A percentile compares a stretch with the other conserved stretches of the same genome.
Evolutionary conservation across 2,113 vertebrate genomes (phyloP).

Genomic region (Grallaria varia): DNA sequence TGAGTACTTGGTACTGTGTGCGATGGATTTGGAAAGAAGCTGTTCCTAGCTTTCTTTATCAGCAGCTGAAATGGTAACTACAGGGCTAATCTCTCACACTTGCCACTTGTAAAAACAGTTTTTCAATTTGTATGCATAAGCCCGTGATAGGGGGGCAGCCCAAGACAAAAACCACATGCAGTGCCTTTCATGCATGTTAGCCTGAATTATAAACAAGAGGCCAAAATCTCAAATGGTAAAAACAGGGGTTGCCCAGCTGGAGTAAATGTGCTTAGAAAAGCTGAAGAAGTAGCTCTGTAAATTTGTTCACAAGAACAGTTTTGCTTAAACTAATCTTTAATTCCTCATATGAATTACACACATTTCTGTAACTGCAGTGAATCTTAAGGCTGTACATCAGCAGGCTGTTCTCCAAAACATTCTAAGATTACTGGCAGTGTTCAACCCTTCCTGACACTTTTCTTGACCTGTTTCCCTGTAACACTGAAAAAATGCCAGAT

Average conservation of each 20-base stretch:
- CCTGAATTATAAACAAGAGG: conserved; percentile 44
- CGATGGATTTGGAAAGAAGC: not conserved
- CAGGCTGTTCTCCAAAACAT: not conserved
- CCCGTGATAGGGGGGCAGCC: conserved; percentile 26
- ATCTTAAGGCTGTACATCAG: not conserved
- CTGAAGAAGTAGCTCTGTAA: not conserved
- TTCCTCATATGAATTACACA: not conserved
- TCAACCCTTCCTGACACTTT: not conserved
- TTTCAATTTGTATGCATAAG: conserved; percentile 31
- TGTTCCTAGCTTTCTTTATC: not conserved
- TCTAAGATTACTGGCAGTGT: not conserved
- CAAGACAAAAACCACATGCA: conserved; percentile 52
- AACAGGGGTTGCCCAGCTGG: conserved; percentile 37
- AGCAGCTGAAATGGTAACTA: conserved; percentile 33
- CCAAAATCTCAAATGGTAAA: conserved; percentile 23
- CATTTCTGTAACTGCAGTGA: not conserved
- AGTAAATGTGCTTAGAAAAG: conserved; percentile 13
- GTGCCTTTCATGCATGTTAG: conserved; percentile 47
- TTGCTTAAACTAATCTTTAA: conserved; percentile 1
- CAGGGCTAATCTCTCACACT: conserved; percentile 42
- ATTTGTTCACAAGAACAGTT: not conserved
- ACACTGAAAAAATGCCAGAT: conserved; percentile 21
- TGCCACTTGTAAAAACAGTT: conserved; percentile 54
- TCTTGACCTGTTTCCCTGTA: not conserved
- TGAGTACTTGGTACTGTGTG: not conserved